phyloP scores from a whole-genome alignment of 2,888 invertebrate genomes.

The Scaptomyza tumidula region DNA sequence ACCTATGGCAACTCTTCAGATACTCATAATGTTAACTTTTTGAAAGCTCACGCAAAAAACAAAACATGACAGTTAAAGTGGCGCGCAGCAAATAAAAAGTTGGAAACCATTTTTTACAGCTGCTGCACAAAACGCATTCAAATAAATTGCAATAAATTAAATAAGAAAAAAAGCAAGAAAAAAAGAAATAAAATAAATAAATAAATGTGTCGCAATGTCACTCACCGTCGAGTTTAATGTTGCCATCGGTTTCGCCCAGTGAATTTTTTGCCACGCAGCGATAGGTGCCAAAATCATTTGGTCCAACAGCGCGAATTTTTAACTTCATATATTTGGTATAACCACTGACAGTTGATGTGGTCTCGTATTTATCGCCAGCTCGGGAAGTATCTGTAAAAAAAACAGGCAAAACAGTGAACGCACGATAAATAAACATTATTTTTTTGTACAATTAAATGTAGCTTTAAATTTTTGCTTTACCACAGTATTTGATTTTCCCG shows the following conservation, averaged over 20 bases:
- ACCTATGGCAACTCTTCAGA: conserved; percentile 1
- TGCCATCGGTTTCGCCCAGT: conserved; percentile 94
- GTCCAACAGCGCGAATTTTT: conserved; percentile 92
- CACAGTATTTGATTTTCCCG: conserved; percentile 3
- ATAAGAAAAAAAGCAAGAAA: conserved; percentile 8
- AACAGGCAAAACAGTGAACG: neutral
- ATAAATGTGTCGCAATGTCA: conserved; percentile 36
- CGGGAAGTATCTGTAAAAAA: conserved; percentile 86
- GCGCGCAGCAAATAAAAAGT: conserved; percentile 10
- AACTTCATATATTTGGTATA: conserved; percentile 96
- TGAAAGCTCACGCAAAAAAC: neutral
- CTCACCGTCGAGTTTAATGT: conserved; percentile 95
- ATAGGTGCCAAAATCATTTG: conserved; percentile 93
- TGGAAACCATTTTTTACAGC: conserved; percentile 4
- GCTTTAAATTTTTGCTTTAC: conserved; percentile 31
- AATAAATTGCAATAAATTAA: conserved; percentile 45
- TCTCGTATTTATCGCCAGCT: conserved; percentile 95
- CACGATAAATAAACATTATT: neutral
- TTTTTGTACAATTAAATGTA: conserved; percentile 11
- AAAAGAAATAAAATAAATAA: conserved; percentile 2
- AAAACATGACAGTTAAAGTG: neutral
- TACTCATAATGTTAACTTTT: conserved; percentile 4
- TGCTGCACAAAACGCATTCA: conserved; percentile 18
- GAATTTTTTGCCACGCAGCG: conserved; percentile 97
- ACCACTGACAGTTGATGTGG: conserved; percentile 92